These are phyloP conservation scores for Rhabdomys pumilio DNA, from an alignment of 2,797 vertebrate genomes.

Conservation along the genomic window DNA sequence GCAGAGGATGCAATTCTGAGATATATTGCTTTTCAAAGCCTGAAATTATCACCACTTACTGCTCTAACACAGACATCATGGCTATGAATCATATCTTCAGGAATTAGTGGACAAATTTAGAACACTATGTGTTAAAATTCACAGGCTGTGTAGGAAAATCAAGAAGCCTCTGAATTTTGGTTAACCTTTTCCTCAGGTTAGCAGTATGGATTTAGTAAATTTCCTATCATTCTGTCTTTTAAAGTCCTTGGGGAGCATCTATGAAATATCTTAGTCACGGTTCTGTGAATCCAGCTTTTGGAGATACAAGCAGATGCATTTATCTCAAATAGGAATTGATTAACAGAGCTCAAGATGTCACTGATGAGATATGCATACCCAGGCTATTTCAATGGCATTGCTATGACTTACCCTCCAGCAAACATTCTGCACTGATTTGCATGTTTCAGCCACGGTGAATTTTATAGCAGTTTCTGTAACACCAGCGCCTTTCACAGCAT, in stretches of 20 bases:
- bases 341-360: slow-evolving; percentile 82
- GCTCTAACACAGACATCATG: slow-evolving; percentile 25
- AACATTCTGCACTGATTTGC: slow-evolving; percentile 72
- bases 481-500: background rate
- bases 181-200: slow-evolving; percentile 78
- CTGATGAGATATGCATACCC: slow-evolving; percentile 68
- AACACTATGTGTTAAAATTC: slow-evolving; percentile 65
- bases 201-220: slow-evolving; percentile 72
- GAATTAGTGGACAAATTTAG: slow-evolving; percentile 58
- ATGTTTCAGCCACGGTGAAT: slow-evolving; percentile 60
- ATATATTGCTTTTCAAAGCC: slow-evolving; percentile 58
- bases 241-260: slow-evolving; percentile 78
- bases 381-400: slow-evolving; percentile 69
- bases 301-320: slow-evolving; percentile 78
- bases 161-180: slow-evolving; percentile 61
- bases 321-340: slow-evolving; percentile 83
- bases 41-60: slow-evolving; percentile 63
- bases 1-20: slow-evolving; percentile 12
- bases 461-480: slow-evolving; percentile 62
- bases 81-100: slow-evolving; percentile 32
- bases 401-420: slow-evolving; percentile 78
- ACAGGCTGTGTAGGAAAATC: slow-evolving; percentile 13
- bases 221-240: slow-evolving; percentile 77
- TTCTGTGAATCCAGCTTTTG: slow-evolving; percentile 75
- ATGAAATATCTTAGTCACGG: slow-evolving; percentile 78